Percentiles rank a stretch among this genome's conserved stretches.
Evolutionary conservation across 2,888 invertebrate genomes (phyloP).

Genomic region (Agapostemon virescens): DNA sequence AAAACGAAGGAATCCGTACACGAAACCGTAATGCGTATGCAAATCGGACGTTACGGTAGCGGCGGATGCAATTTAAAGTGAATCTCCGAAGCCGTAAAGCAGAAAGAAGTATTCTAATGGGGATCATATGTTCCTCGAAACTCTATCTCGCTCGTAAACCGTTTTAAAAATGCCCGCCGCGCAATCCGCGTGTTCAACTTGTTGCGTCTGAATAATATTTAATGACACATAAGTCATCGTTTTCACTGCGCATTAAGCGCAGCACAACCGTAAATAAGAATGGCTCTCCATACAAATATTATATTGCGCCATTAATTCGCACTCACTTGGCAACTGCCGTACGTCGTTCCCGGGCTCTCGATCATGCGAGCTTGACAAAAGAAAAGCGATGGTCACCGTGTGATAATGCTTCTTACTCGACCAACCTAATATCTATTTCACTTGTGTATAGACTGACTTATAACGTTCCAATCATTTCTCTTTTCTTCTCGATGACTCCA

Average conservation of each 20-base stretch:
- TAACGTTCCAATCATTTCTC: too few species aligned
- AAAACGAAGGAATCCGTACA: constrained; percentile 3
- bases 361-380: constrained; percentile 48
- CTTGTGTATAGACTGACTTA: too few species aligned
- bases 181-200: constrained; percentile 40
- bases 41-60: constrained; percentile 10
- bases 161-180: background rate
- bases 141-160: background rate
- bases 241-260: constrained; percentile 41
- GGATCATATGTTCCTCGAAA: background rate
- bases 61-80: background rate
- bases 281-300: constrained; percentile 33
- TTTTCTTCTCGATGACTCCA: too few species aligned
- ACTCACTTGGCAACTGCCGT: constrained; percentile 30
- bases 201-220: constrained; percentile 45
- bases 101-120: background rate
- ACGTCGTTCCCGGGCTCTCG: constrained; percentile 11
- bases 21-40: constrained; percentile 14
- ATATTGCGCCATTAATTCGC: constrained; percentile 47
- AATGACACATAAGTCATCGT: constrained; percentile 50
- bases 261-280: constrained; percentile 34
- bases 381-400: constrained; percentile 16
- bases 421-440: too few species aligned
- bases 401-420: too few species aligned
- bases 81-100: constrained; percentile 8